phyloP scores from a whole-genome alignment of 2,113 vertebrate species.

The Ginglymostoma cirratum region DNA sequence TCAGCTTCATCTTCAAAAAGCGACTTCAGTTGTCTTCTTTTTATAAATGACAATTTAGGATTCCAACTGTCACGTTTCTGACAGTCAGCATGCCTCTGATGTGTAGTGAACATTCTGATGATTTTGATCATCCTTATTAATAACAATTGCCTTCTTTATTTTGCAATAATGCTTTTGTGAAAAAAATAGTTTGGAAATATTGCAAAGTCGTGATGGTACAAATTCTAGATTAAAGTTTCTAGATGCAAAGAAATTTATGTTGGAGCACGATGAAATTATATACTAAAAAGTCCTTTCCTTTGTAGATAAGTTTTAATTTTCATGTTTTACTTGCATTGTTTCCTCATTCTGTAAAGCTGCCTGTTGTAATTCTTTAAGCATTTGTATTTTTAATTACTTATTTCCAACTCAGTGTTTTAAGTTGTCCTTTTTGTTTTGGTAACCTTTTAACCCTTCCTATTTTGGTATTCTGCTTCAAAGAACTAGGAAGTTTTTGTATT shows the following conservation, averaged over 20 bases:
- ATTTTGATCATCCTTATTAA: not conserved
- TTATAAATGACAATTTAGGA: too few relatives aligned
- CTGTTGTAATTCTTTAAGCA: not conserved
- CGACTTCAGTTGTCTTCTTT: not conserved
- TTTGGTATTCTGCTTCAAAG: not conserved
- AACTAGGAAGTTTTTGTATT: not conserved
- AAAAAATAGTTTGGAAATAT: not conserved
- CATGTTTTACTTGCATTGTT: not conserved
- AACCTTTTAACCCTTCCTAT: not conserved
- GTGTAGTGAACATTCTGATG: not conserved
- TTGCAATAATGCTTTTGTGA: not conserved
- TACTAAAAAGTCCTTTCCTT: not conserved
- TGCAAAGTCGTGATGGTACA: not conserved
- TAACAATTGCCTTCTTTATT: not conserved
- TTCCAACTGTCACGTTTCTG: not conserved
- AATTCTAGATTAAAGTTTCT: not conserved
- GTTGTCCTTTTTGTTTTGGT: not conserved
- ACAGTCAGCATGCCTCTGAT: not conserved
- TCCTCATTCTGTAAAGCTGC: not conserved
- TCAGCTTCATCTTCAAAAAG: not conserved
- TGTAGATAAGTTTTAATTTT: not conserved
- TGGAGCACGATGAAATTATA: not conserved
- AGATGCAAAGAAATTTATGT: not conserved
- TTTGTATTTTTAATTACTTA: not conserved
- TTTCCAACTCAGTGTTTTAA: not conserved